Percentiles rank a stretch among this genome's conserved stretches.
Conservation (phyloP, 2,888 invertebrate genomes). For the Prosapia bicincta region DNA sequence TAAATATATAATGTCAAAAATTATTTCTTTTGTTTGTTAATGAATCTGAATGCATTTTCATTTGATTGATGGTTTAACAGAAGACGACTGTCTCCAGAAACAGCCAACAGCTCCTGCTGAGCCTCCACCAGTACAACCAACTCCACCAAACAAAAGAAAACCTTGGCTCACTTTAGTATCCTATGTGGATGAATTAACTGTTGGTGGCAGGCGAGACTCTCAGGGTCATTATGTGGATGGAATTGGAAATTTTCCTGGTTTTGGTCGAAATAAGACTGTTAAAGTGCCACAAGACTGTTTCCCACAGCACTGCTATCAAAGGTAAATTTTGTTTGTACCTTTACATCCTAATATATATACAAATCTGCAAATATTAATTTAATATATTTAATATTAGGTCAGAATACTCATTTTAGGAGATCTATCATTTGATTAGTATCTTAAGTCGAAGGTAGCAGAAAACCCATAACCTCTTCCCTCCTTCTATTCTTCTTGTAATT, state of each 20-base stretch:
- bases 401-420: no score
- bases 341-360: no score
- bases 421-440: no score
- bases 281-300: conserved; percentile 83
- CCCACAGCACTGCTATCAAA: conserved; percentile 62
- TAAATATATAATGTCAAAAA: no score
- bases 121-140: background rate
- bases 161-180: conserved; percentile 88
- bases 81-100: background rate
- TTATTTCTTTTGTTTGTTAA: no score
- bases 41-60: no score
- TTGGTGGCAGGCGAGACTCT: conserved; percentile 82
- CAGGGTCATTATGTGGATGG: conserved; percentile 81
- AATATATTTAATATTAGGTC: no score
- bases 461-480: no score
- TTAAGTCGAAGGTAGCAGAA: no score
- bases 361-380: no score
- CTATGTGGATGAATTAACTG: conserved; percentile 87
- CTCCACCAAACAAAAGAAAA: conserved; percentile 34
- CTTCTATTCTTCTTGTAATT: no score
- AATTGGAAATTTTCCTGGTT: conserved; percentile 76
- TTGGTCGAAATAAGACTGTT: conserved; percentile 70
- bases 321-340: conserved; percentile 12
- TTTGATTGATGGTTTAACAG: background rate
- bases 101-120: background rate